Evolutionary conservation across 2,888 invertebrate species (phyloP), one percentile per base, ranked within the genome.

Genomic region (Eugnorisma glareosa): DNA sequence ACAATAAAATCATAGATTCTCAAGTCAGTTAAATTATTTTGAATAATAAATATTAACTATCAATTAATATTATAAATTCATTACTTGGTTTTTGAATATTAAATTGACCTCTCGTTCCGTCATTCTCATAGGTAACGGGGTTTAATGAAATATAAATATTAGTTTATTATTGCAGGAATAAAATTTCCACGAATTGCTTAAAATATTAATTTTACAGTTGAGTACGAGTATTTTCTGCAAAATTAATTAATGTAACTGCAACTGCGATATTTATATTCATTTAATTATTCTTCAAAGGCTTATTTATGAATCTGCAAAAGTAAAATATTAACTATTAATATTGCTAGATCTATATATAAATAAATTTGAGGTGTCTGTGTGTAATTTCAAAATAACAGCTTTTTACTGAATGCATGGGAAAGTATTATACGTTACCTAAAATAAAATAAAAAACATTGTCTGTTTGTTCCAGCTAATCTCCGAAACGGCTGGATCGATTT

Each of bases 91-190:
- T 57, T 57, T 57, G 7, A 24, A 51, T 51, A 73, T 40, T 31
- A 28, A 28, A 40, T 6, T 37, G 11, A 51, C n/a, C n/a, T 10
- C 21, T 51, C 28, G 10, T 18, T 40, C 4, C 40, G n/a, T 66
- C 10, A 67, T 6, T 51, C 28, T 37, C 11, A 28, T 15, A 31
- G 28, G 11, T 35, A 24, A 66, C 11, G 4, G 35, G 37, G 21
- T 37, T 67, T 7, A 73, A 31, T 51, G 18, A 4, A 67, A 57
- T 69, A 57, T 28, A n/a, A 54, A 54, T 54, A 57, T 57, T 57
- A 57, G 6, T 57, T 57, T 1, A 6, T 37, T 54, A 51, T 35
- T 51, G 2, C 6, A 35, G 10, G 11, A 72, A 28, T 71, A n/a
- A 35, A 45, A 43, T 45, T 45, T 43, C 24, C 7, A 37, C 1